A percentile compares a stretch with the other conserved stretches of the same genome.
phyloP scores from a whole-genome alignment of 1,140 invertebrate species.

The Drosophila ercepeae region DNA sequence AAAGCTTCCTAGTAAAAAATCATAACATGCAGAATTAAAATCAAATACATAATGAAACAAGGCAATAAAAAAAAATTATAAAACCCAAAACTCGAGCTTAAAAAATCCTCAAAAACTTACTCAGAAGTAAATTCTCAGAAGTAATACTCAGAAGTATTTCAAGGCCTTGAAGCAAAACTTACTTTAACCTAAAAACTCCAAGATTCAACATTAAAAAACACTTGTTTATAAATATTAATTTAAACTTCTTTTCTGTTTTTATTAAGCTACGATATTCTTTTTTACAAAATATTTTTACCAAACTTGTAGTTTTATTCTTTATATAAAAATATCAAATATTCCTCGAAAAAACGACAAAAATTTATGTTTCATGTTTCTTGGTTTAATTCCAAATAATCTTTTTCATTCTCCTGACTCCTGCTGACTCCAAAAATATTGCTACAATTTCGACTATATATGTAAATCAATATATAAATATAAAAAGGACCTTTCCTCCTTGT shows the following conservation, averaged over 20 bases:
- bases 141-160: no score
- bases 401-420: background rate
- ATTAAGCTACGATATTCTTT: conserved; percentile 67
- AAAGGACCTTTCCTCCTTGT: conserved; percentile 9
- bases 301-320: conserved; percentile 25
- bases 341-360: conserved; percentile 62
- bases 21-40: background rate
- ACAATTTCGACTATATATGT: conserved; percentile 44
- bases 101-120: conserved; percentile 44
- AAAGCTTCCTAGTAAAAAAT: background rate
- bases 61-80: background rate
- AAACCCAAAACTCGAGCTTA: conserved; percentile 2
- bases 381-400: conserved; percentile 39
- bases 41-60: background rate
- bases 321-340: conserved; percentile 77
- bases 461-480: conserved; percentile 57
- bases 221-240: background rate
- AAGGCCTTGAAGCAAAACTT: conserved; percentile 44
- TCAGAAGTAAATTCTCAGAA: no score
- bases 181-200: conserved; percentile 20
- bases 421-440: conserved; percentile 45
- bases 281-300: conserved; percentile 68
- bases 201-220: conserved; percentile 16
- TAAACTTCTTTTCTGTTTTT: conserved; percentile 44
- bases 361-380: background rate